Evolutionary conservation across 2,888 invertebrate genomes (phyloP), one percentile per base, ranked within the genome.

Genomic region (Metallyticus violacea): DNA sequence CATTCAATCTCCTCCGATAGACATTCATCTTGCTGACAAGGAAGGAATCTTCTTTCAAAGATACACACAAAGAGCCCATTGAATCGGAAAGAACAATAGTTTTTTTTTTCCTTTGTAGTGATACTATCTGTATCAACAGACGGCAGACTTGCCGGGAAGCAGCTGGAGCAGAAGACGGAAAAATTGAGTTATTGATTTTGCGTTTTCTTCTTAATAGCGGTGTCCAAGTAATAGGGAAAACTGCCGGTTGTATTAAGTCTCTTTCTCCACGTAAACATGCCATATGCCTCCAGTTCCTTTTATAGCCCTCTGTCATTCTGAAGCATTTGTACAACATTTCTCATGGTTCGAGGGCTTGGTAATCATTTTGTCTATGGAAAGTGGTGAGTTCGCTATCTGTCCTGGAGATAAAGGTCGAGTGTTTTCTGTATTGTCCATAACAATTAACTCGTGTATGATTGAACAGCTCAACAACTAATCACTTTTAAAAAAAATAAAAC

Each of bases 1-100:
- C 83, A 25, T 83, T 85, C 85, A 85, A 81, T 85, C 85, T 85
- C 85, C 77, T 83, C 81, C 76, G 79, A 85, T 85, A 80, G 85
- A 81, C 85, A 85, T 85, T 85, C 85, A 80, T 85, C 85, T 85
- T 81, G 77, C 85, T 85, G 85, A 85, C 85, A 85, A 85, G 85
- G 77, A 77, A 83, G 77, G 77, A 83, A 83, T 77, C 77, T 83
- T 77, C 77, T 83, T 83, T 83, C 77, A 77, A 83, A 28, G 81
- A 77, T 85, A 85, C 85, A 15, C 40, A 87, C 85, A 87, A 87
- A 85, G 83, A 78, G 80, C 26, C 82, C 87, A 83, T 83, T 87
- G 85, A 85, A 78, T 25, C 77, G 85, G 85, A 87, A 85, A 87
- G 87, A 87, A 87, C 87, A 87, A 87, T 87, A 85, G 87, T 83